Evolutionary conservation across 1,140 invertebrate genomes (phyloP), one percentile per base, ranked within the genome.

Genomic region (Drosophila arawakana): DNA sequence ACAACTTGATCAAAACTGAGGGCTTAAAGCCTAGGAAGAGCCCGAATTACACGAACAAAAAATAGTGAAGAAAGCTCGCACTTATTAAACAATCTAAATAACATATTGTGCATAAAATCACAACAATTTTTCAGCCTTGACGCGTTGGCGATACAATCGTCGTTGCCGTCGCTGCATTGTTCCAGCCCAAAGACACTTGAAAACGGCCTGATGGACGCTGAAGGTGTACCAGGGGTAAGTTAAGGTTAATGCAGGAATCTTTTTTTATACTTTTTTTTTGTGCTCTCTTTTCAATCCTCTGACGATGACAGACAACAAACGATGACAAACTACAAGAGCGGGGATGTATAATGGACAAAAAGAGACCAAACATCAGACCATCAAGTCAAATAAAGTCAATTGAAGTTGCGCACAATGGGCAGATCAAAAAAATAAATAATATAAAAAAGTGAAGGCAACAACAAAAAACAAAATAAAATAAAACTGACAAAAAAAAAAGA

Each of bases 31-130:
- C 37, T 47, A 62, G 37, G 18, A 21, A 30, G 21, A 44, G 9
- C 39, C 7, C 34, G 21, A 41, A 8, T 43, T 5, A 10, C 8
- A 21, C 18, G 1, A 21, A 1, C 18, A 21, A 21, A 15, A 15
- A 25, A 4, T 3, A 2, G 25, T 1, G 25, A 25, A 59, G n/a
- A 25, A 59, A 59, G 55, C 21, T 59, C 55, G 21, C 55, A 63
- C 70, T 79, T 86, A 88, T 88, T 86, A 82, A 85, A 85, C 71
- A 88, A 78, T 69, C 78, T 85, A 81, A 81, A 84, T 78, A 74
- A 81, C 81, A 85, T 81, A 82, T 88, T 82, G 78, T 81, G 76
- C 76, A 85, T 61, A 68, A 76, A 83, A 66, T 77, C 69, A 80
- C 77, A 86, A 76, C 82, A 81, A 76, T 86, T 85, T 81, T 76